These are phyloP conservation scores for Ridgeia piscesae DNA, from an alignment of 1,140 invertebrate species.

Conservation along the genomic window DNA sequence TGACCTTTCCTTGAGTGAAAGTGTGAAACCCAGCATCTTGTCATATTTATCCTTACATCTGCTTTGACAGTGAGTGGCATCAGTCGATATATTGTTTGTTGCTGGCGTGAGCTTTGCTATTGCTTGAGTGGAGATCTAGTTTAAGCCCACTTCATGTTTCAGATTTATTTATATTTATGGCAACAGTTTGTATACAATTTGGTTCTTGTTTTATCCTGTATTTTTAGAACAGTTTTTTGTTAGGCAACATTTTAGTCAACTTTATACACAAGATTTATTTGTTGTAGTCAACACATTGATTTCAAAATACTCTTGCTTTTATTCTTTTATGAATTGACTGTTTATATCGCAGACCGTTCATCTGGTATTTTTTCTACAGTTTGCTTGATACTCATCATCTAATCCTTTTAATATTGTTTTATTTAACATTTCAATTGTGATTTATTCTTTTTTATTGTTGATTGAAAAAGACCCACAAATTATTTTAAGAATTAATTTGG, in stretches of 20 bases:
- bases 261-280: no score
- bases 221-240: not conserved
- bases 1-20: not conserved
- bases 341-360: no score
- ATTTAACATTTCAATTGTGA: no score
- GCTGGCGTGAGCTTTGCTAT: not conserved
- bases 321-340: no score
- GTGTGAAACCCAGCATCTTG: not conserved
- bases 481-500: not conserved
- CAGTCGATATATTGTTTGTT: not conserved
- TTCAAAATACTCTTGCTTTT: no score
- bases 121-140: not conserved
- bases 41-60: not conserved
- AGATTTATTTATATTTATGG: not conserved
- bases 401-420: not conserved
- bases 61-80: not conserved
- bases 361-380: not conserved
- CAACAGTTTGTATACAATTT: not conserved
- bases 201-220: not conserved
- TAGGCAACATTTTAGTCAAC: no score
- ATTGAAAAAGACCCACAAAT: not conserved
- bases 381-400: not conserved
- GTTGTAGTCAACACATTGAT: no score
- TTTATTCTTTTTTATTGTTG: not conserved
- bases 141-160: not conserved